These are phyloP conservation scores for Myiotriccus ornatus DNA, from an alignment of 2,797 vertebrate species.

Conservation along the genomic window DNA sequence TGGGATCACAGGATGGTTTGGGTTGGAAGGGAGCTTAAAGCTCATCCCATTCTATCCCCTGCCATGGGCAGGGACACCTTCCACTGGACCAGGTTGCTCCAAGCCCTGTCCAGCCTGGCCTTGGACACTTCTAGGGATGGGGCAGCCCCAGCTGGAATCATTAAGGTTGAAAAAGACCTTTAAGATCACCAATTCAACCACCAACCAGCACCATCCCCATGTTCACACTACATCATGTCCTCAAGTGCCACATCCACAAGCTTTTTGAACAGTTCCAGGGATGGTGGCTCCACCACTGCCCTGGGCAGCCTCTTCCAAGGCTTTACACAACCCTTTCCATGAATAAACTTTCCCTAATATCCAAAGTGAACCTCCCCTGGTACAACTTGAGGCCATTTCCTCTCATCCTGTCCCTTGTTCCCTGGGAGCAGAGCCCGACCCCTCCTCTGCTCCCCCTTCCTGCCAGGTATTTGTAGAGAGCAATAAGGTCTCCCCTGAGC, in stretches of 20 bases:
- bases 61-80: neutral
- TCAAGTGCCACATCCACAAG: neutral
- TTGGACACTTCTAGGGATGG: neutral
- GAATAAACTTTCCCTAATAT: too few relatives aligned
- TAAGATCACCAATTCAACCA: neutral
- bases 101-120: neutral
- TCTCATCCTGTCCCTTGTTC: neutral
- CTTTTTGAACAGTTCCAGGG: neutral
- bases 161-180: neutral
- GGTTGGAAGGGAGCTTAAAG: neutral
- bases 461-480: neutral
- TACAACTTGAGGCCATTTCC: neutral
- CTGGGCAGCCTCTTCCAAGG: neutral
- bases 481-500: neutral
- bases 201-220: neutral
- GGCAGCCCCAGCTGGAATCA: neutral
- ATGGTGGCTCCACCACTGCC: neutral
- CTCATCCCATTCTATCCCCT: accelerated
- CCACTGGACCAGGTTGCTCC: accelerated
- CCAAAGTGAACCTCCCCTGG: too few relatives aligned
- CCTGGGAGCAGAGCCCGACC: accelerated
- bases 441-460: too few relatives aligned
- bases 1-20: neutral
- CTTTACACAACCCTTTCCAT: neutral
- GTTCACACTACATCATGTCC: neutral